These are phyloP conservation scores for Crax fasciolata DNA, from an alignment of 2,797 vertebrate species.

Conservation along the genomic window DNA sequence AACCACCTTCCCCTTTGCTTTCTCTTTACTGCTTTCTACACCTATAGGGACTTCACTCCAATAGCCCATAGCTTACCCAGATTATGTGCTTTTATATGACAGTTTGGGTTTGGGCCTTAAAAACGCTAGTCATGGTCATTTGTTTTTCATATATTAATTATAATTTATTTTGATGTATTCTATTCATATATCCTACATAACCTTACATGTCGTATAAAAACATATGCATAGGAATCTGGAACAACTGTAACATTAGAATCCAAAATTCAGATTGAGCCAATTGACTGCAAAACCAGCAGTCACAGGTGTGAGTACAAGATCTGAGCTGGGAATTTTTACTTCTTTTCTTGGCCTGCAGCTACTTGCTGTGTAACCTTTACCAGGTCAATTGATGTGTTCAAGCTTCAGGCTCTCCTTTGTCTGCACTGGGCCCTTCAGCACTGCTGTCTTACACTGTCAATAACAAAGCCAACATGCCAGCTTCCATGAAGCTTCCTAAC, in stretches of 20 bases:
- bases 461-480: neutral
- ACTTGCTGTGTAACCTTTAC: neutral
- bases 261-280: neutral
- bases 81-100: neutral
- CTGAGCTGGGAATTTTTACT: neutral
- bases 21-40: neutral
- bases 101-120: neutral
- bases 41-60: neutral
- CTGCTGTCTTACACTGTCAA: neutral
- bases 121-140: neutral
- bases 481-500: neutral
- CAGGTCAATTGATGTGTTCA: neutral
- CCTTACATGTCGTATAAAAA: neutral
- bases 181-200: neutral
- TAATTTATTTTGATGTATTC: neutral
- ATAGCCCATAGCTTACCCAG: neutral
- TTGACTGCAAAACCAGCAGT: neutral
- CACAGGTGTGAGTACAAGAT: neutral
- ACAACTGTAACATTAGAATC: neutral
- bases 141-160: neutral
- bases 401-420: neutral
- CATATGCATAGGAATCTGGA: neutral
- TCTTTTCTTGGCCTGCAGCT: neutral
- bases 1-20: neutral
- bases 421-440: neutral